A percentile compares a stretch with the other conserved stretches of the same genome.
phyloP scores from a whole-genome alignment of 2,113 vertebrate species.

The Lophura nycthemera region DNA sequence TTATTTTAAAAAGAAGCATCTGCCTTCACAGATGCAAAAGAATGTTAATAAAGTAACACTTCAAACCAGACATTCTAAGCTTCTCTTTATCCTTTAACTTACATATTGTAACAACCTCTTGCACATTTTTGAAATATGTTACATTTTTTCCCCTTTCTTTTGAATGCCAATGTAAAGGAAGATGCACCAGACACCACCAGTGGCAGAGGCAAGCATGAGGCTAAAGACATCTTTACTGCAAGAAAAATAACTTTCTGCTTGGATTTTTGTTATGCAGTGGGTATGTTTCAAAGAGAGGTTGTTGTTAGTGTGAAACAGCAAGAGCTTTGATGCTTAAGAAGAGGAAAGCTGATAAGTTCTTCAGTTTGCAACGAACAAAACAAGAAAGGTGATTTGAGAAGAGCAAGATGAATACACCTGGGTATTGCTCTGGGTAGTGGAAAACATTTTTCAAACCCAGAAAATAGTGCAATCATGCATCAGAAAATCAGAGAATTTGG shows the following conservation, averaged over 20 bases:
- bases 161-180: background rate
- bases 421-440: background rate
- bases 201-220: background rate
- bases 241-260: background rate
- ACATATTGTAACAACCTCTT: background rate
- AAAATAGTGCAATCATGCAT: accelerated
- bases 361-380: background rate
- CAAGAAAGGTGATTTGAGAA: background rate
- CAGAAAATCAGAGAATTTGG: background rate
- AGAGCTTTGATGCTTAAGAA: background rate
- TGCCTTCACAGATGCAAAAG: background rate
- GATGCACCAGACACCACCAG: background rate
- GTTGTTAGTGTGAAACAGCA: background rate
- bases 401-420: background rate
- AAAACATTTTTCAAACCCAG: background rate
- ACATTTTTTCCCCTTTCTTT: background rate
- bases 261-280: background rate
- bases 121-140: background rate
- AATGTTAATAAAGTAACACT: background rate
- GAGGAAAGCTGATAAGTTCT: background rate
- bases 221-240: background rate
- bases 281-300: background rate
- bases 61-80: background rate
- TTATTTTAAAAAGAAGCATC: background rate
- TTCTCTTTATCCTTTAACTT: background rate